phyloP scores from a whole-genome alignment of 2,113 vertebrate species.

The Muscicapa adusta region DNA sequence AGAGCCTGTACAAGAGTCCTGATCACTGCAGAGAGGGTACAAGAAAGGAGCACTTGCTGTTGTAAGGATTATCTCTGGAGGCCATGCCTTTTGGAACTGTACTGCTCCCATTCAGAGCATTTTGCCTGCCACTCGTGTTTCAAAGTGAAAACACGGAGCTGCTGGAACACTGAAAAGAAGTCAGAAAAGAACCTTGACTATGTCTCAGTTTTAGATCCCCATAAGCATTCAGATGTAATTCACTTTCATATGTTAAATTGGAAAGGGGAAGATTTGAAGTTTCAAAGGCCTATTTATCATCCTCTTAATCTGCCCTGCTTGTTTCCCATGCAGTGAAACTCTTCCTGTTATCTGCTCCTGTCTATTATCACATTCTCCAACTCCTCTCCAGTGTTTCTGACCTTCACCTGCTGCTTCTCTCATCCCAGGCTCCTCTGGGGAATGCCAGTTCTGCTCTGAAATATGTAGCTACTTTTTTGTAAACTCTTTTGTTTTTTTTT shows the following conservation, averaged over 20 bases:
- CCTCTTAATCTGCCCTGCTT: conserved; percentile 9
- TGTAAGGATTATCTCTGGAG: neutral
- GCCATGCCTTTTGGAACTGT: neutral
- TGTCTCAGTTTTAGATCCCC: conserved; percentile 29
- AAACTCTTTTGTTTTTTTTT: neutral
- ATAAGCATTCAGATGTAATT: conserved; percentile 11
- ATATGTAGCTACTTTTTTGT: neutral
- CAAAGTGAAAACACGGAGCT: conserved; percentile 12
- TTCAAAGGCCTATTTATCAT: conserved; percentile 53
- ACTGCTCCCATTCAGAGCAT: neutral
- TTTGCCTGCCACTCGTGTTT: neutral
- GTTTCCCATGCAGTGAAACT: neutral
- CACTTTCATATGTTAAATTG: conserved; percentile 50
- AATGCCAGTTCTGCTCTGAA: neutral
- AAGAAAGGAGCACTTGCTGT: neutral
- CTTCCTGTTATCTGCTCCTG: conserved; percentile 12
- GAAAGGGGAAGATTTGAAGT: conserved; percentile 27
- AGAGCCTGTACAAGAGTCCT: neutral
- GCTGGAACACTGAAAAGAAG: neutral
- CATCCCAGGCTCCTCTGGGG: neutral
- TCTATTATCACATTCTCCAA: neutral
- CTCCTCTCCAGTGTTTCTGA: neutral
- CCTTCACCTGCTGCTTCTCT: conserved; percentile 20
- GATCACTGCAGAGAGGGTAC: neutral
- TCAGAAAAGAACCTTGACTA: neutral